phyloP scores from a whole-genome alignment of 1,140 invertebrate genomes.

The Lepidotrigona ventralis region DNA sequence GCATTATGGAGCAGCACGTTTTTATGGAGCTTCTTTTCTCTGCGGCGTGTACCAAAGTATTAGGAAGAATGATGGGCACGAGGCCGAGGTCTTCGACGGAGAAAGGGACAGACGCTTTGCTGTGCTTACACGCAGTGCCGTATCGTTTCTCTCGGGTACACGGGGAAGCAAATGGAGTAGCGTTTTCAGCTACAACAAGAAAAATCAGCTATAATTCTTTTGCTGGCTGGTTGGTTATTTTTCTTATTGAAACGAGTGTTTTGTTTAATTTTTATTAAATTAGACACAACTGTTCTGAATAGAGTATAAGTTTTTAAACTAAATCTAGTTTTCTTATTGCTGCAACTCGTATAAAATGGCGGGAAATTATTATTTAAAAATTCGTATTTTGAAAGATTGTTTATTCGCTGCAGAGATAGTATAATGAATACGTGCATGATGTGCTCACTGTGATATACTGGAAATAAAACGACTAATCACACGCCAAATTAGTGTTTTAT shows the following conservation, averaged over 20 bases:
- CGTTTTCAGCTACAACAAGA: neutral
- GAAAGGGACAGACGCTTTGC: conserved; percentile 66
- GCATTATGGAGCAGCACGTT: conserved; percentile 40
- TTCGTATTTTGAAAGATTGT: neutral
- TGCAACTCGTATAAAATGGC: neutral
- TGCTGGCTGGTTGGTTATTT: neutral
- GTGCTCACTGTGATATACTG: neutral
- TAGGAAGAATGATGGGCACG: conserved; percentile 70
- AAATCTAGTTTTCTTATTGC: neutral
- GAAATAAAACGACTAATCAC: neutral
- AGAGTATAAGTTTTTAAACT: neutral
- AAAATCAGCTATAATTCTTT: neutral
- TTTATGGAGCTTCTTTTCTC: conserved; percentile 50
- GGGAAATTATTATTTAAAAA: neutral
- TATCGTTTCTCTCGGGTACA: conserved; percentile 2
- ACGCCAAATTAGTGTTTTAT: neutral
- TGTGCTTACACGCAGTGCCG: conserved; percentile 61
- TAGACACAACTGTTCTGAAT: neutral
- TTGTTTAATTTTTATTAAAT: neutral
- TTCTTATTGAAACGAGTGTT: neutral
- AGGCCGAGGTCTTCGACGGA: conserved; percentile 63
- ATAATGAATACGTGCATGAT: neutral
- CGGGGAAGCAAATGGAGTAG: neutral
- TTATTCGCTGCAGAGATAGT: neutral
- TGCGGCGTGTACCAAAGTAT: conserved; percentile 64